phyloP scores from a whole-genome alignment of 2,797 vertebrate genomes.

The Tinamus major region DNA sequence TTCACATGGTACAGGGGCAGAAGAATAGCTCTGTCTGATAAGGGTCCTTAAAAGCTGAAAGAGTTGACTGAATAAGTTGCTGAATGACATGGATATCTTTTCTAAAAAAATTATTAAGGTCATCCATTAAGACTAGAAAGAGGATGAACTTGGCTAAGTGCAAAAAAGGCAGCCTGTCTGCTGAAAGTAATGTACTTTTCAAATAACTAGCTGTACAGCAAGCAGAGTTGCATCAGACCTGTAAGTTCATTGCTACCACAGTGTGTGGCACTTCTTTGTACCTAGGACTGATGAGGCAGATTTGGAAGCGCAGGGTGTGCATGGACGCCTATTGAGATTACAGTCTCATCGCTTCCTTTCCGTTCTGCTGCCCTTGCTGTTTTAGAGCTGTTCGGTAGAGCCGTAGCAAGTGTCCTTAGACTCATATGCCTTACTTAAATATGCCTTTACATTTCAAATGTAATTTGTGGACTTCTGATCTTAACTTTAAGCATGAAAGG shows the following conservation, averaged over 20 bases:
- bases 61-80: background rate
- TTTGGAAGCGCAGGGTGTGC: background rate
- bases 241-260: background rate
- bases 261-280: background rate
- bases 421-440: background rate
- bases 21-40: background rate
- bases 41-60: background rate
- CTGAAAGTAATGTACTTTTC: background rate
- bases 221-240: background rate
- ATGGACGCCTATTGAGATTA: background rate
- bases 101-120: background rate
- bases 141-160: background rate
- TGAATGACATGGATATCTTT: background rate
- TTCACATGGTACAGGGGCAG: background rate
- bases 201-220: background rate
- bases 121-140: background rate
- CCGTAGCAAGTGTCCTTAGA: background rate
- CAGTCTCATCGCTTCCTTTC: background rate
- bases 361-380: background rate
- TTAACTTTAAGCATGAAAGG: background rate
- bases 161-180: background rate
- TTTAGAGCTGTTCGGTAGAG: background rate
- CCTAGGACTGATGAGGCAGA: background rate
- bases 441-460: background rate
- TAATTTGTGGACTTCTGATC: background rate